Evolutionary conservation across 2,113 vertebrate genomes (phyloP).

Genomic region (Macrotis lagotis): DNA sequence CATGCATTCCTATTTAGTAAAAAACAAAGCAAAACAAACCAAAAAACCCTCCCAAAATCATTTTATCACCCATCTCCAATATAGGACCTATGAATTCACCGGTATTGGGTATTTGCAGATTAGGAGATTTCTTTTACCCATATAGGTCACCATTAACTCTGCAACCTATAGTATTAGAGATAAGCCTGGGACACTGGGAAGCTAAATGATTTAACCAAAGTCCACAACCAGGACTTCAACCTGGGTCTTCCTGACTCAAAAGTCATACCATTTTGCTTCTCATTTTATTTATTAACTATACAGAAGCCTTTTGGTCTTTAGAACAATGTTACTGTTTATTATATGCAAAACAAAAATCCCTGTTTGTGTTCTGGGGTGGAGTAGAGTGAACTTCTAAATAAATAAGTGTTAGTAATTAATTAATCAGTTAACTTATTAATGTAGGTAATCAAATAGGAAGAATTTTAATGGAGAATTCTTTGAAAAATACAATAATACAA

Average conservation of each 20-base stretch:
- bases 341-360: not conserved
- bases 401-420: not conserved
- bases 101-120: not conserved
- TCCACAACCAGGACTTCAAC: not conserved
- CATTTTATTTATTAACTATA: not conserved
- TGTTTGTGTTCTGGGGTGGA: not conserved
- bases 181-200: not conserved
- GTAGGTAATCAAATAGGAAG: not conserved
- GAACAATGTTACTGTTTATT: not conserved
- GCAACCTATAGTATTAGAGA: not conserved
- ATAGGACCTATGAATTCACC: not conserved
- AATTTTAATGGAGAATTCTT: not conserved
- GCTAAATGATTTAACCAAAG: not conserved
- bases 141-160: not conserved
- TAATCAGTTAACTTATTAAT: not conserved
- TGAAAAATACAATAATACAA: not conserved
- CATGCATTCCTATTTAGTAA: not conserved
- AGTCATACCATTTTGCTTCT: not conserved
- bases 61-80: not conserved
- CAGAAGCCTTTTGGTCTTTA: not conserved
- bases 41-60: no score
- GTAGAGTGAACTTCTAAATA: not conserved
- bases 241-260: not conserved
- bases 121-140: not conserved
- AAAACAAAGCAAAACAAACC: no score